These are phyloP conservation scores for Anoncus sp. DNA, from an alignment of 2,888 invertebrate species.

Conservation along the genomic window DNA sequence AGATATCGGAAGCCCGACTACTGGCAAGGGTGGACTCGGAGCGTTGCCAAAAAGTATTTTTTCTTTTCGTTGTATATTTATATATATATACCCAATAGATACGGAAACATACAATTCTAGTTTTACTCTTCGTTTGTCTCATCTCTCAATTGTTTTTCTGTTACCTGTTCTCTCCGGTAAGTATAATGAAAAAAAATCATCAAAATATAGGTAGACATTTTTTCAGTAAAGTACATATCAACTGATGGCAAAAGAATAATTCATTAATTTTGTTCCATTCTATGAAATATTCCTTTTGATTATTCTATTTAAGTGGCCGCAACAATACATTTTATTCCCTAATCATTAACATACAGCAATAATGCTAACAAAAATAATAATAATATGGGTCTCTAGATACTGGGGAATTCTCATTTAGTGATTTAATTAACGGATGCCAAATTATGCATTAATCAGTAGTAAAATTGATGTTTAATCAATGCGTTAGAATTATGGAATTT, in stretches of 20 bases:
- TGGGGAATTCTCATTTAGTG: not conserved
- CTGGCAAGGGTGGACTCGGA: no score
- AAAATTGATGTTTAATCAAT: slow-evolving; percentile 11
- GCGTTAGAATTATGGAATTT: not conserved
- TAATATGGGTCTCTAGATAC: not conserved
- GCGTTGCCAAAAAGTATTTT: no score
- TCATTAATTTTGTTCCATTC: not conserved
- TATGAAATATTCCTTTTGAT: no score
- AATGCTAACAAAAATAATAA: not conserved
- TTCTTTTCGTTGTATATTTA: no score
- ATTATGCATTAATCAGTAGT: slow-evolving; percentile 6
- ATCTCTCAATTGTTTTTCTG: not conserved
- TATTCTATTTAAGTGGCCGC: no score
- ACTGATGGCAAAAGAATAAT: not conserved
- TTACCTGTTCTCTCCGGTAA: slow-evolving; percentile 8
- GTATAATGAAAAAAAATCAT: not conserved
- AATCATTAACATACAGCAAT: not conserved
- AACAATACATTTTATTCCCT: not conserved
- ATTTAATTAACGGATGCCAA: not conserved
- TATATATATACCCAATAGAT: slow-evolving; percentile 2
- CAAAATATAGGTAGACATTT: not conserved
- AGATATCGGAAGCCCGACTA: no score
- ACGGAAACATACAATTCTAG: slow-evolving; percentile 27
- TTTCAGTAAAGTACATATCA: not conserved
- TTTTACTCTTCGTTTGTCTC: slow-evolving; percentile 16